A percentile compares a stretch with the other conserved stretches of the same genome.
Evolutionary conservation across 2,888 invertebrate species (phyloP).

Genomic region (Smittia aterrima): DNA sequence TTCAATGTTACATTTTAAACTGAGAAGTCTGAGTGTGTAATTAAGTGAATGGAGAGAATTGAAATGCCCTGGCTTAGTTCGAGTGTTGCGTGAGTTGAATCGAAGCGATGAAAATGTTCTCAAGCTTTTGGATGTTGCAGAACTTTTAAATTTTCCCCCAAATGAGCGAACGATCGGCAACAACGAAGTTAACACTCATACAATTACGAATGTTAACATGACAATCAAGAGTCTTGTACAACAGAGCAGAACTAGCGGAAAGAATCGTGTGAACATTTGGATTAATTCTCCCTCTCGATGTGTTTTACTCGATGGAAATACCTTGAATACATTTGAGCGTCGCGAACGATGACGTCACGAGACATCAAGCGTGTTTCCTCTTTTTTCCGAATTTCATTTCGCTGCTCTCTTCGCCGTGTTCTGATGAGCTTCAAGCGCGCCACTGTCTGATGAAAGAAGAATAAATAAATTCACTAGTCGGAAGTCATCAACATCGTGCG

Average conservation of each 20-base stretch:
- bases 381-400: not conserved
- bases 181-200: not conserved
- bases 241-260: constrained; percentile 1
- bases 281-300: not conserved
- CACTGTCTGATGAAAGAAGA: not conserved
- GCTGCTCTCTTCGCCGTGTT: not conserved
- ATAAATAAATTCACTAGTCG: not conserved
- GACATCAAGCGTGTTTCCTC: constrained; percentile 26
- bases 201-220: not conserved
- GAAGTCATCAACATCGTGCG: constrained; percentile 13
- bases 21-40: constrained; percentile 30
- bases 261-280: not conserved
- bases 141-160: not conserved
- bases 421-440: not conserved
- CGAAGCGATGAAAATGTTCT: not conserved
- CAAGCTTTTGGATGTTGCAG: not conserved
- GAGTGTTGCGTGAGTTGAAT: not conserved
- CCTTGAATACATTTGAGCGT: not conserved
- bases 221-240: not conserved
- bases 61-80: not conserved
- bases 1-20: constrained; percentile 37
- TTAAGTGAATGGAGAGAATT: constrained; percentile 18
- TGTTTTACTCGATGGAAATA: not conserved
- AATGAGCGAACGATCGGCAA: not conserved
- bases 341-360: constrained; percentile 21